Base-by-base conservation (phyloP, 2,113 vertebrate genomes). In the Salvelinus sp. region DNA sequence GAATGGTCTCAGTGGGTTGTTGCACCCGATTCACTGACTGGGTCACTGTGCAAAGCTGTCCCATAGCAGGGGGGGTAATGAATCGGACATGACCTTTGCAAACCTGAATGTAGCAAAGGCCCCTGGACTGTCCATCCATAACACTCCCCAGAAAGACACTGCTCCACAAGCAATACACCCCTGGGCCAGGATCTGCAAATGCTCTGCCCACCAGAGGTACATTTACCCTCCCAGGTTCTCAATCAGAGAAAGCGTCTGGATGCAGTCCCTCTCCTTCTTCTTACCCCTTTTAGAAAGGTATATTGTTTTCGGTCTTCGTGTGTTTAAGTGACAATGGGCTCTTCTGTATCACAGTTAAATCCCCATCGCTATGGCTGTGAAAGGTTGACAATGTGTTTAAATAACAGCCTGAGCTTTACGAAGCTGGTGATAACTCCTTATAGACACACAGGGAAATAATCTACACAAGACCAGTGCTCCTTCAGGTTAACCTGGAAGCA, bases 261-360 rank as follows among this genome's bases (percentile, higher is more conserved):
- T 78, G 28, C 80, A 64, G 74, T 44, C 66, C 69, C 69, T 50
- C 64, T 62, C 23, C 62, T 82, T 81, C 64, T 80, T 84, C 60
- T 74, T 82, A 64, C 72, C 58, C 76, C 33, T 62, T 85, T 68
- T 12, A n/a, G 76, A 77, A 50, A 16, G 4, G 64, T 79, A 75
- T 68, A 22, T 38, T 44, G 57, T 63, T 28, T 60, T 44, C 70
- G 81, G 74, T 84, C 18, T 81, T 74, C 77, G 69, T 70, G 12
- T 79, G 22, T 84, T 79, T 74, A 73, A 63, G 67, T 85, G 71
- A 78, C 7, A 27, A 25, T 47, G 72, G 22, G 48, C 16, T 72
- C n/a, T 72, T 60, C 70, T 76, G 78, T 83, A 47, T 57, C 72
- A 67, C 30, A 44, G 30, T 69, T 62, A 62, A 28, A 25, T 14